These are phyloP conservation scores for Hypselothyrea guttata DNA, from an alignment of 2,888 invertebrate genomes.

Conservation along the genomic window DNA sequence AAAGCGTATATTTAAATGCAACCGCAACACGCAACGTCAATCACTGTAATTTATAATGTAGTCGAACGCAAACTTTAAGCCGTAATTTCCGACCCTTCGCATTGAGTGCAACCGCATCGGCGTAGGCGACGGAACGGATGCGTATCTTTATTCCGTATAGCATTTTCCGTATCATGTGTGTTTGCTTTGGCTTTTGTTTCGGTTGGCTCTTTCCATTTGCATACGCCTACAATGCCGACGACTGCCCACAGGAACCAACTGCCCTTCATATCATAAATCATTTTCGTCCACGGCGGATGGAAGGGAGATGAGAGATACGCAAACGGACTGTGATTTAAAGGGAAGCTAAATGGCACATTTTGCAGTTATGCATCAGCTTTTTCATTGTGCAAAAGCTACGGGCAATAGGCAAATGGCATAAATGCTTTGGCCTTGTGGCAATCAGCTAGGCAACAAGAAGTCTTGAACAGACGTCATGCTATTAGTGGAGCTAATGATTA, in stretches of 20 bases:
- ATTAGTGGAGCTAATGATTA: slow-evolving; percentile 33
- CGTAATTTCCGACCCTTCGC: slow-evolving; percentile 63
- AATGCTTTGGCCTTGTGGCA: slow-evolving; percentile 4
- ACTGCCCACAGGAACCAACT: slow-evolving; percentile 46
- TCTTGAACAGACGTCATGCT: slow-evolving; percentile 16
- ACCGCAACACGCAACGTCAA: slow-evolving; percentile 59
- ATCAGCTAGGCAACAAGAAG: not conserved
- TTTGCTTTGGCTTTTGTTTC: slow-evolving; percentile 27
- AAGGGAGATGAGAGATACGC: not conserved
- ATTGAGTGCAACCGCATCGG: slow-evolving; percentile 33
- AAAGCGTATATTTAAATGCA: slow-evolving; percentile 25
- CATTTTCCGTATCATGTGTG: slow-evolving; percentile 2
- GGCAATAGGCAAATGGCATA: slow-evolving; percentile 11
- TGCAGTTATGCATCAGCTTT: no score
- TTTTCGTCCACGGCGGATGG: slow-evolving; percentile 34
- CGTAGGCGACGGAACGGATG: slow-evolving; percentile 8
- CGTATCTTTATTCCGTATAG: slow-evolving; percentile 28
- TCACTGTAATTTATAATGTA: slow-evolving; percentile 58
- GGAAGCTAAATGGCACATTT: slow-evolving; percentile 34
- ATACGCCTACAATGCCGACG: slow-evolving; percentile 33
- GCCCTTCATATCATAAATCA: slow-evolving; percentile 62
- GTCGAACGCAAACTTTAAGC: slow-evolving; percentile 50
- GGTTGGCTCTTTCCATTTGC: slow-evolving; percentile 36
- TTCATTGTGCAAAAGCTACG: not conserved
- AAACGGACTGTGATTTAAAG: slow-evolving; percentile 52